phyloP scores from a whole-genome alignment of 2,113 vertebrate species.

The Catharus minimus region DNA sequence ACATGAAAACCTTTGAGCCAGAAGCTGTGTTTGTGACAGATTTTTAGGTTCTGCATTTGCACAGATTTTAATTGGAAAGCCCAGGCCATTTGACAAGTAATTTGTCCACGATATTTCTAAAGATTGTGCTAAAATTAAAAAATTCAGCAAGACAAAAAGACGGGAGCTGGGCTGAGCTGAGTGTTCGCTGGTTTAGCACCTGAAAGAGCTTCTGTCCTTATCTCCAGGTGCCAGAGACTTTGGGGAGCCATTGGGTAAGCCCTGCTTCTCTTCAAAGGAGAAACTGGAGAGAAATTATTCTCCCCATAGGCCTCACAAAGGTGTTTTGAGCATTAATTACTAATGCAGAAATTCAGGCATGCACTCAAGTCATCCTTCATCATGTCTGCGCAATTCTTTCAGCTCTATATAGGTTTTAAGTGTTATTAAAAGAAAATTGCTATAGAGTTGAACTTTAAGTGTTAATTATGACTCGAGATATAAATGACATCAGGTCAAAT shows the following conservation, averaged over 20 bases:
- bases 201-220: not conserved
- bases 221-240: not conserved
- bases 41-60: not conserved
- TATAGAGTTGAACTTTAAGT: conserved; percentile 43
- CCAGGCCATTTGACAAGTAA: not conserved
- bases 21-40: not conserved
- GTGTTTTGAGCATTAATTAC: conserved; percentile 37
- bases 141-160: not conserved
- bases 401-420: conserved; percentile 18
- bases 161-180: not conserved
- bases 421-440: conserved; percentile 50
- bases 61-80: conserved; percentile 26
- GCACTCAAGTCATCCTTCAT: conserved; percentile 33
- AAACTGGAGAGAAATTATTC: not conserved
- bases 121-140: not conserved
- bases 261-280: not conserved
- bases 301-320: not conserved
- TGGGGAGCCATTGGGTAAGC: not conserved
- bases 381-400: conserved; percentile 19
- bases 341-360: not conserved
- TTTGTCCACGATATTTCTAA: not conserved
- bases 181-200: not conserved
- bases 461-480: conserved; percentile 45
- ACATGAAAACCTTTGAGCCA: not conserved
- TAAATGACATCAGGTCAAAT: conserved; percentile 55